Conservation (phyloP, 2,113 vertebrate genomes). For the Mystacornis crossleyi region DNA sequence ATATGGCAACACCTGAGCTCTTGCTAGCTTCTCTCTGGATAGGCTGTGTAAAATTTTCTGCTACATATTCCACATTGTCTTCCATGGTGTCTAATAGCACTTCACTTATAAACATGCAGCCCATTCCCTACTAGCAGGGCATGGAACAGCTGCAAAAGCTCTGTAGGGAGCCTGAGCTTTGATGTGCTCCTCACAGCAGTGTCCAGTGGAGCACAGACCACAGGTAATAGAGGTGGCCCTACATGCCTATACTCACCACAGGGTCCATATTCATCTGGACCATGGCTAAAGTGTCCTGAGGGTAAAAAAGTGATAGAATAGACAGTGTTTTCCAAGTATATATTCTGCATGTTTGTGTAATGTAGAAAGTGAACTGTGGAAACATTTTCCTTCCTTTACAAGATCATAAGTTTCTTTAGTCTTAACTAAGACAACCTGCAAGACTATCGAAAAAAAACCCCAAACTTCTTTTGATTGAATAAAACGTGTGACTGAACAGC, state of each 20-base stretch:
- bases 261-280: neutral
- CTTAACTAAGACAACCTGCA: neutral
- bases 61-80: neutral
- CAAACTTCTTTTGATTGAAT: neutral
- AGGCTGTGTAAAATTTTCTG: neutral
- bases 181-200: neutral
- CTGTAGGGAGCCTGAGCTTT: neutral
- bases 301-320: neutral
- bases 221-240: neutral
- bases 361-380: neutral
- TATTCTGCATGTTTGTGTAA: neutral
- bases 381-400: neutral
- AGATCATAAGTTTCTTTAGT: neutral
- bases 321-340: neutral
- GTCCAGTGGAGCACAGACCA: neutral
- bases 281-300: neutral
- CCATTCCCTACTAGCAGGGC: neutral
- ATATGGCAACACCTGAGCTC: rapidly evolving
- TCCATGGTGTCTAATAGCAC: neutral
- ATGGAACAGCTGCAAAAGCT: neutral
- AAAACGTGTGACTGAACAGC: neutral
- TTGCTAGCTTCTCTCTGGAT: neutral
- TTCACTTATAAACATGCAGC: neutral
- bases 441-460: rapidly evolving
- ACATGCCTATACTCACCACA: neutral